phyloP scores from a whole-genome alignment of 2,888 invertebrate species.

The Idaea dimidiata region DNA sequence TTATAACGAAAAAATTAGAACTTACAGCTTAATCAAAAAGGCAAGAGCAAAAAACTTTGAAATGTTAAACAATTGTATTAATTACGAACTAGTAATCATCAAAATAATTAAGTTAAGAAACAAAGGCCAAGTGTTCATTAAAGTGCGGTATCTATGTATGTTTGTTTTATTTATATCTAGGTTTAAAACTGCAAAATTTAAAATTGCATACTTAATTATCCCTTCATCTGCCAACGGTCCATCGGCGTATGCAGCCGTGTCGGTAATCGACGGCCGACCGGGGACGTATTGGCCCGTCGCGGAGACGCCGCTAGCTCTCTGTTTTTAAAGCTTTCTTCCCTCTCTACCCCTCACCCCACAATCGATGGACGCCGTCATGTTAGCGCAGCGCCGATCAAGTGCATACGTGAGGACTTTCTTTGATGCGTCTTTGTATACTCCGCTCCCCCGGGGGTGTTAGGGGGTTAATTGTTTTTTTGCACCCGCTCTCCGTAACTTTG shows the following conservation, averaged over 20 bases:
- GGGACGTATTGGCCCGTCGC: conserved; percentile 78
- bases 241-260: conserved; percentile 42
- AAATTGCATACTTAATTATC: not conserved
- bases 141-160: no score
- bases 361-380: conserved; percentile 76
- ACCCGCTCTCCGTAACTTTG: conserved; percentile 1
- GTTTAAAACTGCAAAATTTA: conserved; percentile 3
- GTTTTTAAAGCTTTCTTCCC: conserved; percentile 63
- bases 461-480: conserved; percentile 38
- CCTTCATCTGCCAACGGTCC: conserved; percentile 38
- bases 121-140: no score
- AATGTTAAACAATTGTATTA: no score
- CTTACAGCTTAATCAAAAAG: no score
- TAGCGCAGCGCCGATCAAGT: conserved; percentile 72
- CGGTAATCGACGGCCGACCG: conserved; percentile 75
- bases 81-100: no score
- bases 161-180: no score
- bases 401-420: conserved; percentile 75
- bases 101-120: no score
- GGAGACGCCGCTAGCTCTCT: conserved; percentile 65
- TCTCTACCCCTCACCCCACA: conserved; percentile 42
- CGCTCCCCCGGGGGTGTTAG: conserved; percentile 27
- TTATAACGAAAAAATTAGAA: no score
- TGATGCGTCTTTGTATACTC: conserved; percentile 63
- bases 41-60: no score